A percentile compares a stretch with the other conserved stretches of the same genome.
These are phyloP conservation scores for Tridacna crocea DNA, from an alignment of 2,888 invertebrate genomes.

Conservation along the genomic window DNA sequence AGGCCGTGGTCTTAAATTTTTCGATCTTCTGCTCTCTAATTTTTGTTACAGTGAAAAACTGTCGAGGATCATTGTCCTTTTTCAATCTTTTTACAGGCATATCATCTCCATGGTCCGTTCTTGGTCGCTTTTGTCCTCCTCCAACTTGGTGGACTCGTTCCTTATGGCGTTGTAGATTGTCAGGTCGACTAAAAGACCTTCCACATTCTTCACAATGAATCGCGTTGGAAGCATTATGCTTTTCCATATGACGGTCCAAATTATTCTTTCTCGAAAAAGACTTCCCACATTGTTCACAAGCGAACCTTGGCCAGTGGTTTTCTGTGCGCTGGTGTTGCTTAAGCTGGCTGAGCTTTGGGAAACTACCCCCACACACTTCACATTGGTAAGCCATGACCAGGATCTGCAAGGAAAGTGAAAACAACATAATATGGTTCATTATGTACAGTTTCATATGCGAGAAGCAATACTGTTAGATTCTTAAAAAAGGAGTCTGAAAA, in stretches of 20 bases:
- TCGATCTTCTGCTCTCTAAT: slow-evolving; percentile 31
- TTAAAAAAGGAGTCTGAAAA: no score
- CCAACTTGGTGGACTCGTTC: slow-evolving; percentile 9
- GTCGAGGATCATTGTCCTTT: slow-evolving; percentile 23
- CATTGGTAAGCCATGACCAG: slow-evolving; percentile 15
- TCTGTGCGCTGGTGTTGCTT: slow-evolving; percentile 30
- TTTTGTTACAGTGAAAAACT: slow-evolving; percentile 18
- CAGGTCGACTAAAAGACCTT: slow-evolving; percentile 8
- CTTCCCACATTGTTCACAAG: slow-evolving; percentile 16
- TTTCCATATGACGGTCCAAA: slow-evolving; percentile 27
- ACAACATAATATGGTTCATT: no score
- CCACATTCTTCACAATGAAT: slow-evolving; percentile 28
- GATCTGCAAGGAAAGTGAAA: no score
- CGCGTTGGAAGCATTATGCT: slow-evolving; percentile 3
- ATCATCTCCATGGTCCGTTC: neutral
- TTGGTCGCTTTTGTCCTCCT: slow-evolving; percentile 20
- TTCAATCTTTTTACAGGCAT: slow-evolving; percentile 3
- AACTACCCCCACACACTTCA: slow-evolving; percentile 10
- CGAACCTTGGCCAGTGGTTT: slow-evolving; percentile 34
- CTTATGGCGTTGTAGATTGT: slow-evolving; percentile 7
- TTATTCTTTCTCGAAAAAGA: slow-evolving; percentile 24
- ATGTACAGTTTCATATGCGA: no score
- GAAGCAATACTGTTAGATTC: no score
- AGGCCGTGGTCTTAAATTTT: slow-evolving; percentile 38
- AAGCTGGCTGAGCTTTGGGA: no score